Base-by-base conservation (phyloP, 2,888 invertebrate genomes). In the Drosophila lutescens region DNA sequence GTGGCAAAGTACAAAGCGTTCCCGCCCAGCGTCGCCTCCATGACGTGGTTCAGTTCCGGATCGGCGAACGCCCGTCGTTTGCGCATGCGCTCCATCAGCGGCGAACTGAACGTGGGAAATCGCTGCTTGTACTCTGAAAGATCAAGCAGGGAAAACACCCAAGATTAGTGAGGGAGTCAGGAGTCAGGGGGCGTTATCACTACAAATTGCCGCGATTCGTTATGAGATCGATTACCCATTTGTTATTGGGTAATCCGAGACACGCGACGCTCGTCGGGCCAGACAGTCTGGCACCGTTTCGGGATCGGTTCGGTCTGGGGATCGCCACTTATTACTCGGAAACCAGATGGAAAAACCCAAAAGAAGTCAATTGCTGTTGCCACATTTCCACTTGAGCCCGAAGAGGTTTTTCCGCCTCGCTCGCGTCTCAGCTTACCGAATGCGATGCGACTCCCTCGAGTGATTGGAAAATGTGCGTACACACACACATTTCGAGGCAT, bases 61-160 rank as follows among this genome's bases (percentile, higher is more conserved):
- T 93, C 93, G 55, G 93, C 93, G 79, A 93, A 93, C 34, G 93
- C 92, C 65, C 92, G 90, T 44, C 93, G 88, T 80, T 94, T 94
- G 58, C 92, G 91, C 78, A 92, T 91, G 75, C 92, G 89, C 66
- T 92, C 92, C 65, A 90, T 77, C 59, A 91, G 63, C 46, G 92
- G 92, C 38, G 92, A 91, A 51, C 88, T 89, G 69, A 91, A 89
- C 67, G 86, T 79, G 69, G 91, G 90, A 80, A 89, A 91, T 34
- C 90, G 88, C 71, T 89, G 90, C 43, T 90, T 90, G 72, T 91
- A 91, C 67, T 91, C 91, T 91, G 68, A 10, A 88, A 85, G 41
- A 20, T 34, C 58, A 36, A 20, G 36, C 56, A 36, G 38, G 40
- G 47, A 20, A 20, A 12, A 20, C 2, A 5, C 0, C 13, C 7